phyloP scores from a whole-genome alignment of 2,888 invertebrate species.

The Mylabris sibirica region DNA sequence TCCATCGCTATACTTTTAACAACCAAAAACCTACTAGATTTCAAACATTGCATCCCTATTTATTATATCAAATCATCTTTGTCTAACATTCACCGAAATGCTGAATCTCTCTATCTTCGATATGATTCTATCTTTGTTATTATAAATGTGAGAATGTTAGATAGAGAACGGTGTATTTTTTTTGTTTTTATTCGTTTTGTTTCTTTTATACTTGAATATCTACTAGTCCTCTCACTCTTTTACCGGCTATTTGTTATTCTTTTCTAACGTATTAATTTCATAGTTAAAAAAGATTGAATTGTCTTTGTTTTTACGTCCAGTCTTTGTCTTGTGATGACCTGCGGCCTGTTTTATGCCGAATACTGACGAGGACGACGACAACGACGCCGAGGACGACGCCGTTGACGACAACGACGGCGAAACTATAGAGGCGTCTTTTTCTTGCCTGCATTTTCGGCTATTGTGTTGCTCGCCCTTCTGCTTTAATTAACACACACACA shows the following conservation, averaged over 20 bases:
- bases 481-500: not conserved
- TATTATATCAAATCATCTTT: slow-evolving; percentile 47
- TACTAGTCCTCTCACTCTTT: slow-evolving; percentile 36
- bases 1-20: not conserved
- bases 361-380: slow-evolving; percentile 9
- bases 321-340: slow-evolving; percentile 57
- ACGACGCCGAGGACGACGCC: not conserved
- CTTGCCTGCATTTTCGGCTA: slow-evolving; percentile 63
- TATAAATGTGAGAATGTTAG: not conserved
- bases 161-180: not conserved
- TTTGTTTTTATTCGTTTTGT: not conserved
- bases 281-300: slow-evolving; percentile 55
- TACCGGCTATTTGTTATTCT: slow-evolving; percentile 55
- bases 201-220: not conserved
- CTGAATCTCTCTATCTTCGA: not conserved
- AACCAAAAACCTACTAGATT: slow-evolving; percentile 43
- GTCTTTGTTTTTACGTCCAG: slow-evolving; percentile 48
- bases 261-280: slow-evolving; percentile 60
- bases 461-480: not conserved
- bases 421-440: slow-evolving; percentile 61
- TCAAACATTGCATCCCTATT: slow-evolving; percentile 50
- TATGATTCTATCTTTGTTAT: not conserved
- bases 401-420: slow-evolving; percentile 11
- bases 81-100: slow-evolving; percentile 34
- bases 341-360: slow-evolving; percentile 45